phyloP scores from a whole-genome alignment of 2,113 vertebrate species.

The Puma concolor region DNA sequence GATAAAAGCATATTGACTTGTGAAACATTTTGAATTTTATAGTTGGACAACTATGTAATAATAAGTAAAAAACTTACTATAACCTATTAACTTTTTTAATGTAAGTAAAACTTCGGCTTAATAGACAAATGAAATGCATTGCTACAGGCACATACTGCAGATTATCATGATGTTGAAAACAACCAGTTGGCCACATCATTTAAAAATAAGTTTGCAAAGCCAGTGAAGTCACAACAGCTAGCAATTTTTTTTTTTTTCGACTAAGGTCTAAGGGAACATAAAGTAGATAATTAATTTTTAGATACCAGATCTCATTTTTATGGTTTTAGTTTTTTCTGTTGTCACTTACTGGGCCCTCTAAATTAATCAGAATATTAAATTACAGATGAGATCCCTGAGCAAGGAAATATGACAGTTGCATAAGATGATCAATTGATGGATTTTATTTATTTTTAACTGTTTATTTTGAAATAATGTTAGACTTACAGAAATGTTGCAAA shows the following conservation, averaged over 20 bases:
- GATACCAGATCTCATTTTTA: slow-evolving; percentile 19
- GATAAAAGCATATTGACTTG: slow-evolving; percentile 1
- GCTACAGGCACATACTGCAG: background rate
- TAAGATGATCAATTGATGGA: background rate
- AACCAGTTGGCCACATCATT: slow-evolving; percentile 26
- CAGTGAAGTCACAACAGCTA: background rate
- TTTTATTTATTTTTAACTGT: slow-evolving; percentile 45
- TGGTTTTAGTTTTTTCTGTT: slow-evolving; percentile 23
- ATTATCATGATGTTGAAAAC: slow-evolving; percentile 26
- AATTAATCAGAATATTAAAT: slow-evolving; percentile 59
- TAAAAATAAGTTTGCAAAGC: slow-evolving; percentile 59
- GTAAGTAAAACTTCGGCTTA: slow-evolving; percentile 35
- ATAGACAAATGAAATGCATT: background rate
- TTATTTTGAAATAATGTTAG: slow-evolving; percentile 42
- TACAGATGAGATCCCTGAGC: slow-evolving; percentile 30
- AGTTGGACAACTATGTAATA: background rate
- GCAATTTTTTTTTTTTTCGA: slow-evolving; percentile 34
- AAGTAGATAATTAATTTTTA: slow-evolving; percentile 50
- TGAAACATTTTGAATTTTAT: slow-evolving; percentile 48
- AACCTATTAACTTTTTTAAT: slow-evolving; percentile 26
- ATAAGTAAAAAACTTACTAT: slow-evolving; percentile 2
- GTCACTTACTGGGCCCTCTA: background rate
- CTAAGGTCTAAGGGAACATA: background rate
- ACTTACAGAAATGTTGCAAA: slow-evolving; percentile 32
- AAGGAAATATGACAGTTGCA: slow-evolving; percentile 16